Conservation (phyloP, 2,113 vertebrate species). For the Rhadina sibilatrix region DNA sequence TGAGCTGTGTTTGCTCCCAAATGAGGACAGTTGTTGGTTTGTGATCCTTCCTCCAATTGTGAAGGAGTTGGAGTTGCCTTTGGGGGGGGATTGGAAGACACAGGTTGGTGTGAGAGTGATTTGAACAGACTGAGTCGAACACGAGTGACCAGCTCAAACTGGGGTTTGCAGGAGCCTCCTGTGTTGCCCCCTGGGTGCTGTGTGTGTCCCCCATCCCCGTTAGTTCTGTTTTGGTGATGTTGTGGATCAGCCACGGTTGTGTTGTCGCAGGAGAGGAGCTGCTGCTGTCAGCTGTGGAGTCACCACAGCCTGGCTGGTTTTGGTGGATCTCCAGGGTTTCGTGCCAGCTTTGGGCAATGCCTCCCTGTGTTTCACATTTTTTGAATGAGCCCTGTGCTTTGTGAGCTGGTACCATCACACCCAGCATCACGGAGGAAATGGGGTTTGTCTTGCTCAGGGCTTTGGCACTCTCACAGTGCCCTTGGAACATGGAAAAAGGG, state of each 20-base stretch:
- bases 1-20: neutral
- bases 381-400: accelerated
- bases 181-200: accelerated
- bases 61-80: accelerated
- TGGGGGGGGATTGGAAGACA: neutral
- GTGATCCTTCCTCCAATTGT: neutral
- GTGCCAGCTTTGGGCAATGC: neutral
- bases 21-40: neutral
- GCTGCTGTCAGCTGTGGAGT: neutral
- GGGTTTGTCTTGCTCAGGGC: neutral
- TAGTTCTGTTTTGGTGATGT: accelerated
- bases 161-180: neutral
- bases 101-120: neutral
- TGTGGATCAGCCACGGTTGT: accelerated
- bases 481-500: neutral
- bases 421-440: accelerated
- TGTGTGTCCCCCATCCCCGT: accelerated
- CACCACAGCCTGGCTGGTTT: neutral
- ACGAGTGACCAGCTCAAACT: accelerated
- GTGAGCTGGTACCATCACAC: accelerated
- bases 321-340: neutral
- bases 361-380: accelerated
- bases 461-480: neutral
- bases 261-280: neutral
- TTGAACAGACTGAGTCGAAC: neutral